Evolutionary conservation across 2,113 vertebrate genomes (phyloP), one percentile per base, ranked within the genome.

Genomic region (Siphamia tubifer): DNA sequence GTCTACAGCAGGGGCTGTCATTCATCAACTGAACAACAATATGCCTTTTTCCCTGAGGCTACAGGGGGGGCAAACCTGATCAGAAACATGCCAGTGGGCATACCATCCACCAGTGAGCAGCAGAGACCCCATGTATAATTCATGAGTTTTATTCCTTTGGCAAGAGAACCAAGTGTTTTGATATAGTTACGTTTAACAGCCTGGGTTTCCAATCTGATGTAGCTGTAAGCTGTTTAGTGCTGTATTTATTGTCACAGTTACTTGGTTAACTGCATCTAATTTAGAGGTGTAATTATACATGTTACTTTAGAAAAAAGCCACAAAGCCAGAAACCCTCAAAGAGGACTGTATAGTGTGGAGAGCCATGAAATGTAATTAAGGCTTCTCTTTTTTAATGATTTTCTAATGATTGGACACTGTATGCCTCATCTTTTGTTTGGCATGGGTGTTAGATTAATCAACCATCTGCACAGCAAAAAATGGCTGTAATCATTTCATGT

Each of bases 111-210:
- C 47, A 61, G 38, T 31, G 70, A 44, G 51, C 30, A 66, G 77
- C 77, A 63, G 52, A 58, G 66, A 47, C 60, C 43, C 45, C 1
- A 86, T 87, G 77, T 77, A 56, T 81, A 85, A 89, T 85, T 66
- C 71, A 86, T 86, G 77, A 68, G 5, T 74, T 69, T 16, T 58
- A 64, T 68, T 77, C 73, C 69, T 82, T 78, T 79, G 78, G 82
- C 52, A 66, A 55, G 38, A 79, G 43, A 64, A 60, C 63, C 62
- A 68, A 74, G 35, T 68, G 60, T 73, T 74, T 75, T 74, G 45
- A 72, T 45, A 67, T 10, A 57, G 56, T 62, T 30, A 24, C 19
- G 63, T 68, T 61, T 40, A 71, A 68, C 62, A 51, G 57, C 9
- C 56, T 49, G 24, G 3, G 55, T 76, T 48, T 63, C 48, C 49